phyloP scores from a whole-genome alignment of 2,888 invertebrate species.

The Athetis lepigone region DNA sequence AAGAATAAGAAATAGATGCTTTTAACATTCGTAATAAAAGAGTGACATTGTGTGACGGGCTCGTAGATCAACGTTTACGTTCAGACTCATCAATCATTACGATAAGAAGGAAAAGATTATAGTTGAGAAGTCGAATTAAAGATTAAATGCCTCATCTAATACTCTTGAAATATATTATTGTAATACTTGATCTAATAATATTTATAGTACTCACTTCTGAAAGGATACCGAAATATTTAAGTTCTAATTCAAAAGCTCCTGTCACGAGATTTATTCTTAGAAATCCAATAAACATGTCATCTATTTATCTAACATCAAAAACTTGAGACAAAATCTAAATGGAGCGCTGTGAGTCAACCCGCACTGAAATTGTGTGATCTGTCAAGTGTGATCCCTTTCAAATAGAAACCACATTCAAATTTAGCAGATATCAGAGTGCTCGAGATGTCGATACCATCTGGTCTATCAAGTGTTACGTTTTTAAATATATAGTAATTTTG shows the following conservation, averaged over 20 bases:
- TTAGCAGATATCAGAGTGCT: conserved; percentile 28
- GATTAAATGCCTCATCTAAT: background rate
- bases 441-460: conserved; percentile 26
- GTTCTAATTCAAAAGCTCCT: background rate
- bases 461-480: conserved; percentile 24
- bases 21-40: conserved; percentile 35
- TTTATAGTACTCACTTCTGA: background rate
- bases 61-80: conserved; percentile 7
- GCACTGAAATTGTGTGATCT: conserved; percentile 45
- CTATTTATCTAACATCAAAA: conserved; percentile 27
- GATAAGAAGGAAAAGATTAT: conserved; percentile 7
- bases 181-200: background rate
- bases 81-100: conserved; percentile 16
- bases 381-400: conserved; percentile 48
- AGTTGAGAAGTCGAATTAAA: conserved; percentile 13
- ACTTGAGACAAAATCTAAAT: conserved; percentile 31
- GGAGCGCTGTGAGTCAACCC: conserved; percentile 36
- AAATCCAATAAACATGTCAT: conserved; percentile 9
- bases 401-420: conserved; percentile 31
- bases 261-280: conserved; percentile 1
- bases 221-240: background rate
- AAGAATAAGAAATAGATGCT: conserved; percentile 24
- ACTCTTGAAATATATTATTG: background rate
- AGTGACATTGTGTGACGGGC: conserved; percentile 22
- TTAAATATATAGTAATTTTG: conserved; percentile 19